phyloP scores from a whole-genome alignment of 2,888 invertebrate genomes.

The Nephrotoma appendiculata region DNA sequence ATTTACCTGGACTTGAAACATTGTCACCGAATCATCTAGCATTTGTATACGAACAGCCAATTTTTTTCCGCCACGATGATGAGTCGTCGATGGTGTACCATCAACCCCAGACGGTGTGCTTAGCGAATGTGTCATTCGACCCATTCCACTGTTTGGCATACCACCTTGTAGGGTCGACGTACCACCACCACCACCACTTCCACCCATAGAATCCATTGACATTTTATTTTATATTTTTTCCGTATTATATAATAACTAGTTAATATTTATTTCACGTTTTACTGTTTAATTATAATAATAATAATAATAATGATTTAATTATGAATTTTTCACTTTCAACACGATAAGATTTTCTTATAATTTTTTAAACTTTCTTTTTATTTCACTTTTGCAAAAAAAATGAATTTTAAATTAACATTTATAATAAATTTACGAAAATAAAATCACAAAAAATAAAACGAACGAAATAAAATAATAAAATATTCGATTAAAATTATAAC shows the following conservation, averaged over 20 bases:
- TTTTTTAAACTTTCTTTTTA: neutral
- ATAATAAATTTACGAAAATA: neutral
- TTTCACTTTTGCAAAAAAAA: neutral
- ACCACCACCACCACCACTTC: constrained; percentile 16
- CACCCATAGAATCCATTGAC: constrained; percentile 30
- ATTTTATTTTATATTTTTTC: constrained; percentile 15
- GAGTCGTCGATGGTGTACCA: constrained; percentile 48
- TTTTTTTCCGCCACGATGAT: constrained; percentile 81
- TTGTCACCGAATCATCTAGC: constrained; percentile 77
- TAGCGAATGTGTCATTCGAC: constrained; percentile 70
- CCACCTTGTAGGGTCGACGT: constrained; percentile 18
- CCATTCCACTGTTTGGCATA: constrained; percentile 23
- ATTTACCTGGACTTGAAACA: constrained; percentile 84
- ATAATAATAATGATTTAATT: neutral
- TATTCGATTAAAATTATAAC: constrained; percentile 2
- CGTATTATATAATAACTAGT: neutral
- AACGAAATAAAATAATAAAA: neutral
- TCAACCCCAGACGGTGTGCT: constrained; percentile 77
- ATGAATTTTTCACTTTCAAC: neutral
- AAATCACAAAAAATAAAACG: neutral
- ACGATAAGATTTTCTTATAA: neutral
- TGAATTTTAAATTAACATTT: neutral
- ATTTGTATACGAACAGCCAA: constrained; percentile 75
- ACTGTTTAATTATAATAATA: neutral
- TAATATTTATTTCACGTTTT: neutral